Conservation (phyloP, 2,888 invertebrate genomes). For the Drosophila greeni region DNA sequence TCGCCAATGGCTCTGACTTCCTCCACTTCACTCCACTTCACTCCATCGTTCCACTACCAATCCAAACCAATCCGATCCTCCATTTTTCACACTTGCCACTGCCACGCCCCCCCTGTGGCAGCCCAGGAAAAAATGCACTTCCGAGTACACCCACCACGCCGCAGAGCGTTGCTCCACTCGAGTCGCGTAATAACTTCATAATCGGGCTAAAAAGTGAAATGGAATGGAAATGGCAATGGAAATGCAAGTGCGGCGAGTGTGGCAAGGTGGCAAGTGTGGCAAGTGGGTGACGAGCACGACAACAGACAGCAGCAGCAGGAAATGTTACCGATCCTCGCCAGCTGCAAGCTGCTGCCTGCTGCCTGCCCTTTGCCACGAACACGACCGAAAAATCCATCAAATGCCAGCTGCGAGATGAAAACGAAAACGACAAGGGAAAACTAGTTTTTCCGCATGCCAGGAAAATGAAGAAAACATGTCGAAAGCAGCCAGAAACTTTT, state of each 20-base stretch:
- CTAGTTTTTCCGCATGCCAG: constrained; percentile 76
- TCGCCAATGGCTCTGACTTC: neutral
- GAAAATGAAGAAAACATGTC: constrained; percentile 52
- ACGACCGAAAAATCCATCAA: constrained; percentile 44
- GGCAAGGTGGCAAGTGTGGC: constrained; percentile 24
- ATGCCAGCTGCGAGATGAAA: constrained; percentile 51
- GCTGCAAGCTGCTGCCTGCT: constrained; percentile 2
- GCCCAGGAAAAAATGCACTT: constrained; percentile 37
- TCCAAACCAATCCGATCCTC: constrained; percentile 10
- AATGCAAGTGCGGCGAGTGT: constrained; percentile 24
- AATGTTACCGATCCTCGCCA: constrained; percentile 20
- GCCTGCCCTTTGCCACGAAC: constrained; percentile 20
- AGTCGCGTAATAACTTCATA: constrained; percentile 63
- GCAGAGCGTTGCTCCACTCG: constrained; percentile 1
- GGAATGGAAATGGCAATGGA: constrained; percentile 37
- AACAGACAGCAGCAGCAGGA: constrained; percentile 21
- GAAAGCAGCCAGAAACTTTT: constrained; percentile 61
- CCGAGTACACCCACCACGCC: constrained; percentile 62
- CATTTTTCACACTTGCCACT: constrained; percentile 65
- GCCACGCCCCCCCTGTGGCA: constrained; percentile 40
- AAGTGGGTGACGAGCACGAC: constrained; percentile 48
- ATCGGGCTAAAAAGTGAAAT: constrained; percentile 58
- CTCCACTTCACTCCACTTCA: neutral
- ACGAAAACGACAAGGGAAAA: constrained; percentile 60
- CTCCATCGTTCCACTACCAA: neutral